These are phyloP conservation scores for Megaustenia siamemsis DNA, from an alignment of 2,888 invertebrate species.

Conservation along the genomic window DNA sequence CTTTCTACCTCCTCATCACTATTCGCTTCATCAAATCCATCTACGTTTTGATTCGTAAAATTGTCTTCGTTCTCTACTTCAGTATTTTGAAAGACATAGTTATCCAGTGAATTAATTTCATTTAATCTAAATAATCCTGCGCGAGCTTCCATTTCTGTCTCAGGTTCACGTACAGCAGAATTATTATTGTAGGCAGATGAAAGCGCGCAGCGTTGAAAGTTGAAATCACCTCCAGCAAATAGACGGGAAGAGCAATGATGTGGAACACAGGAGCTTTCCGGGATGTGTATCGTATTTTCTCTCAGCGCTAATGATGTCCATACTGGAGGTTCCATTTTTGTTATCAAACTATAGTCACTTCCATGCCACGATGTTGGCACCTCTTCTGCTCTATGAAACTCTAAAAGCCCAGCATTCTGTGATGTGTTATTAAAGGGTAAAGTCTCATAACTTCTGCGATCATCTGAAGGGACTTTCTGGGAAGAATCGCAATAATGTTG, in stretches of 20 bases:
- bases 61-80: neutral
- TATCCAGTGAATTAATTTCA: neutral
- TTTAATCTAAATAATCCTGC: neutral
- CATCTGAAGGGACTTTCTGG: neutral
- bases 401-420: too few relatives aligned
- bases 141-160: neutral
- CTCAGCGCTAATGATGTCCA: conserved; percentile 40
- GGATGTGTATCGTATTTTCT: neutral
- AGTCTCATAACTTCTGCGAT: neutral
- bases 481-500: neutral
- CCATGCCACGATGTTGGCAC: neutral
- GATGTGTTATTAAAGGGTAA: neutral
- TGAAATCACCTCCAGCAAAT: neutral
- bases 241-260: neutral
- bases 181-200: neutral
- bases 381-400: neutral
- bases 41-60: neutral
- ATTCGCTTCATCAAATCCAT: neutral
- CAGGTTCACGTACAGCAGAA: neutral
- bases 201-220: neutral
- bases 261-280: neutral
- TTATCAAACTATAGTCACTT: neutral
- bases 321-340: neutral
- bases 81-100: conserved; percentile 18
- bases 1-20: neutral